Evolutionary conservation across 2,888 invertebrate genomes (phyloP), one percentile per base, ranked within the genome.

Genomic region (Drosophila pseudotalamancana): DNA sequence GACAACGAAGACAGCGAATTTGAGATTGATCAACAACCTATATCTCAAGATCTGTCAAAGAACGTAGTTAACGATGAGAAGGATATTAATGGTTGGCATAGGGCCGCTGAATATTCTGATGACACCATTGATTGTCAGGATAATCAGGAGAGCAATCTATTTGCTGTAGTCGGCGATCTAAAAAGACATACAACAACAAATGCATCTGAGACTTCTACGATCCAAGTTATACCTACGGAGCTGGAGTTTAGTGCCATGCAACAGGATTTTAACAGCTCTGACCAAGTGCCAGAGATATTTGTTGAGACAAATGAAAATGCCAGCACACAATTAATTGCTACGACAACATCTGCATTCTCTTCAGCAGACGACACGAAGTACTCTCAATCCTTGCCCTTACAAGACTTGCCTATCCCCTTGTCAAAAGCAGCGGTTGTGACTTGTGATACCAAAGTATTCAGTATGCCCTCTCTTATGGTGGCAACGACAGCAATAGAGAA

Each of bases 1-100:
- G 90, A 90, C 51, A 90, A 90, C 54, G 90, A 90, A 39, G 89
- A 90, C 1, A 89, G 82, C 21, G 89, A 76, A 60, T 73, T 66
- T 32, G 75, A 61, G 6, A 9, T 31, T 25, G 18, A 23, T n/a
- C 8, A 18, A 9, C 46, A 32, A 11, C 2, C 6, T 2, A 4
- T 31, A 11, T 8, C 11, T 11, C 27, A 27, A 27, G 27, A 34
- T 14, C 25, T 8, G 25, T 14, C 9, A 35, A 27, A 8, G 9
- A 9, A 23, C 5, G 11, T 14, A 1, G 12, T 16, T 8, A 21
- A 34, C 11, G 18, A 4, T 9, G 19, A 21, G 8, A 19, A 16
- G 23, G 27, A 5, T 40, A 23, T 48, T 6, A n/a, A 6, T 14
- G 40, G 37, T 0, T 34, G 34, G 34, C 16, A 8, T 21, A 5